Base-by-base conservation (phyloP, 1,140 invertebrate species). In the Magallana ariakensis region DNA sequence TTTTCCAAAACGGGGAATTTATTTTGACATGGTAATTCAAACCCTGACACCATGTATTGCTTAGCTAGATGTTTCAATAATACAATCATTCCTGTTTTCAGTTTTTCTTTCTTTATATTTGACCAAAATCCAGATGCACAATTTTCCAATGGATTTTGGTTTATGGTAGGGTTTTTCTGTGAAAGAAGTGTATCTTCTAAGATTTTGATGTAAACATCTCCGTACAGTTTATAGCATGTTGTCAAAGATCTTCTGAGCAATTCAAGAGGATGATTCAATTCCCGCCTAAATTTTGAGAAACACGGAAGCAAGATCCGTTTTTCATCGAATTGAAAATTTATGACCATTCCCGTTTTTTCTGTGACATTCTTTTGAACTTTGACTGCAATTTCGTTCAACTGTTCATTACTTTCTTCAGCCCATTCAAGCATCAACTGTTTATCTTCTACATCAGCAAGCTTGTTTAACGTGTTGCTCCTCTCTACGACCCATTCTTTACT, bases 401-500 rank as follows among this genome's bases (percentile, higher is more conserved):
- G 33, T 66, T 70, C 7, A 53, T 15, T 26, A 60, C 56, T 9
- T 8, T 15, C 22, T 19, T 53, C 16, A 22, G 81, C 19, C 81
- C 80, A 62, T 56, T 57, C 83, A 33, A 53, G 26, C 9, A 33
- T 53, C 8, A 87, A 81, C n/a, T 87, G 81, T 19, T 75, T 83
- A 22, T 87, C 86, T 53, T 87, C 86, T 33, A 60, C 57, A 8
- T 87, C 86, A 9, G 75, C 58, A 16, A 87, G 53, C 57, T 62
- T 83, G 54, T 60, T 54, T 3, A 56, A 54, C 16, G 86, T 66
- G 33, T 83, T 70, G 55, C 60, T 62, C n/a, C 56, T 26, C 22
- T 83, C 81, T 26, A 87, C 62, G 4, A 55, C n/a, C 86, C 86
- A 87, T 15, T 83, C 56, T 84, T 87, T 87, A 55, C 56, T 87